phyloP scores from a whole-genome alignment of 2,888 invertebrate genomes.

The Helicoverpa assulta region DNA sequence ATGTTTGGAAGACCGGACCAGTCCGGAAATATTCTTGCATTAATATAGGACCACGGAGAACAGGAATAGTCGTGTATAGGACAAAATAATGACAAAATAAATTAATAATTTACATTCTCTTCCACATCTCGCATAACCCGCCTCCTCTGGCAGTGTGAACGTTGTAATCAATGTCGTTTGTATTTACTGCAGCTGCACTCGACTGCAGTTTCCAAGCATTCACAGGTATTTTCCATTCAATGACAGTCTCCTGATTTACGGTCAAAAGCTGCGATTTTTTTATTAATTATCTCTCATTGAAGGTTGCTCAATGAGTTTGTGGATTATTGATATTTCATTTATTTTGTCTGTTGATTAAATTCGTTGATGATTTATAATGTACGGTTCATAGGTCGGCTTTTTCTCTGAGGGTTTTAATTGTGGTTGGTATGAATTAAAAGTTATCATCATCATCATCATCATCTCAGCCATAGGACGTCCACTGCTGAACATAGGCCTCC shows the following conservation, averaged over 20 bases:
- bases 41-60: too few relatives aligned
- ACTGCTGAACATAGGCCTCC: too few relatives aligned
- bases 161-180: conserved; percentile 78
- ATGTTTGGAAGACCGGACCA: too few relatives aligned
- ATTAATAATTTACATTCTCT: conserved; percentile 8
- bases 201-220: conserved; percentile 38
- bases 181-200: conserved; percentile 56
- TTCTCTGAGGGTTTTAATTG: too few relatives aligned
- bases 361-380: not conserved
- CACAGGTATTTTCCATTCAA: conserved; percentile 48
- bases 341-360: not conserved
- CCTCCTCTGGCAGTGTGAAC: conserved; percentile 61
- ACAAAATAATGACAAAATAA: too few relatives aligned
- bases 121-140: conserved; percentile 46
- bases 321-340: not conserved
- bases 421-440: too few relatives aligned
- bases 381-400: not conserved
- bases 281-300: conserved; percentile 9
- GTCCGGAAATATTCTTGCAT: too few relatives aligned
- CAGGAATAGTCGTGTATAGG: too few relatives aligned
- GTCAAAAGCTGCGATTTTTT: conserved; percentile 22
- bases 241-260: conserved; percentile 42
- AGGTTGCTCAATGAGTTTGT: conserved; percentile 15
- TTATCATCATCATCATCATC: too few relatives aligned
- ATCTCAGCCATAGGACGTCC: too few relatives aligned